Evolutionary conservation across 2,113 vertebrate species (phyloP).

Genomic region (Pandion haliaetus): DNA sequence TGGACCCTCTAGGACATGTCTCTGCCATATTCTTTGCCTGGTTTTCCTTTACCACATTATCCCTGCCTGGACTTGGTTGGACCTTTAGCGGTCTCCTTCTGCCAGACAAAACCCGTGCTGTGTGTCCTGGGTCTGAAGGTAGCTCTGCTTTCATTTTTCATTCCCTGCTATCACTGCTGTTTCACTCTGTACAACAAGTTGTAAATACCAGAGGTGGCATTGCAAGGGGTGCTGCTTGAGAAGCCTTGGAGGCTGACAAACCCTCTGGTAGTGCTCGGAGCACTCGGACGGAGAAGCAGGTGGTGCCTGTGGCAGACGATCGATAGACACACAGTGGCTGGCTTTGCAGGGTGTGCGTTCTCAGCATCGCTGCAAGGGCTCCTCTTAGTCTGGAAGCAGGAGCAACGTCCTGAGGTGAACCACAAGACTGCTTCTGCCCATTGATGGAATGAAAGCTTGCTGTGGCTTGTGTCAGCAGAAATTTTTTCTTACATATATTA

Average conservation of each 20-base stretch:
- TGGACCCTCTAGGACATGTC: neutral
- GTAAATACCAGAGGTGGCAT: neutral
- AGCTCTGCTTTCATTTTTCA: neutral
- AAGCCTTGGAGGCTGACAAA: neutral
- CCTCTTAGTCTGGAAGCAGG: neutral
- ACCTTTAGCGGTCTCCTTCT: neutral
- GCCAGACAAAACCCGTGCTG: neutral
- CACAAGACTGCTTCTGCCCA: neutral
- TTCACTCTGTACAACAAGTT: too few relatives aligned
- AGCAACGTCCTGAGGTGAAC: neutral
- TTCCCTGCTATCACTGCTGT: neutral
- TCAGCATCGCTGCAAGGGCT: neutral
- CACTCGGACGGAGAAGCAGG: neutral
- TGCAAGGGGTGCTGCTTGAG: neutral
- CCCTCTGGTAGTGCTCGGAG: rapidly evolving
- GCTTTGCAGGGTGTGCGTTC: neutral
- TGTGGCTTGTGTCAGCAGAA: neutral
- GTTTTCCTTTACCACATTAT: neutral
- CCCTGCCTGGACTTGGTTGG: neutral
- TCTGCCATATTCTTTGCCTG: neutral
- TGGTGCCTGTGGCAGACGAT: neutral
- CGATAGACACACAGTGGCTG: neutral
- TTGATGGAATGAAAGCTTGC: neutral
- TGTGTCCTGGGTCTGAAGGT: neutral
- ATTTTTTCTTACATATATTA: neutral